Base-by-base conservation (phyloP, 2,797 vertebrate species). In the Myripristis murdjan region DNA sequence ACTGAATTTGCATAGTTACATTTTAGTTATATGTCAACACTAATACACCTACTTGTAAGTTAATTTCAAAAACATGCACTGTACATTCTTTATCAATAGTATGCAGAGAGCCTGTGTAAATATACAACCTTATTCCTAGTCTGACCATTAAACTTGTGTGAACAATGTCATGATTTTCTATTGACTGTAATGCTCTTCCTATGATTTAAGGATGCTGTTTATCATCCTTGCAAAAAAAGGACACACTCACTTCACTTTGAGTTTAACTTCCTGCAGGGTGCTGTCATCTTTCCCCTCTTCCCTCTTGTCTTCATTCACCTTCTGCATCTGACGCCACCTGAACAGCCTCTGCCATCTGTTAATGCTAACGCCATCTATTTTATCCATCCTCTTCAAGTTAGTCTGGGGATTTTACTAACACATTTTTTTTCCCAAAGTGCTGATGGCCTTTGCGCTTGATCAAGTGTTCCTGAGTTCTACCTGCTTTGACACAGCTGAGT, bases 161-260 rank as follows among this genome's bases (percentile, higher is more conserved):
- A 20, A n/a, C 16, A 47, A 47, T 47, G 16, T n/a, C 46, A 18
- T 5, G 22, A 48, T 20, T 22, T 48, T 7, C 46, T 10, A 16
- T 48, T 18, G 18, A 48, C 20, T 48, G 1, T 10, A 48, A 48
- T 48, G 39, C 6, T 15, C 41, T n/a, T 43, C 16, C 41, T 5
- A 43, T 6, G 41, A 43, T 15, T 43, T 43, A n/a, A 43, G 3
- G 6, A 15, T 15, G n/a, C 16, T 43, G 14, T 14, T 51, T 24
- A 12, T 23, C 18, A 51, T 24, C 12, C 12, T 20, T 37, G 33
- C 35, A 57, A 24, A 15, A 56, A 56, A 35, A 60, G 26, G 24
- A 41, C 68, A 56, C 56, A 93, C 94, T 93, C 55, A 94, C 94
- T 89, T 92, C n/a, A 88, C 5, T 70, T 92, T 90, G n/a, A 64